phyloP scores from a whole-genome alignment of 2,113 vertebrate genomes.

The Peromyscus californicus region DNA sequence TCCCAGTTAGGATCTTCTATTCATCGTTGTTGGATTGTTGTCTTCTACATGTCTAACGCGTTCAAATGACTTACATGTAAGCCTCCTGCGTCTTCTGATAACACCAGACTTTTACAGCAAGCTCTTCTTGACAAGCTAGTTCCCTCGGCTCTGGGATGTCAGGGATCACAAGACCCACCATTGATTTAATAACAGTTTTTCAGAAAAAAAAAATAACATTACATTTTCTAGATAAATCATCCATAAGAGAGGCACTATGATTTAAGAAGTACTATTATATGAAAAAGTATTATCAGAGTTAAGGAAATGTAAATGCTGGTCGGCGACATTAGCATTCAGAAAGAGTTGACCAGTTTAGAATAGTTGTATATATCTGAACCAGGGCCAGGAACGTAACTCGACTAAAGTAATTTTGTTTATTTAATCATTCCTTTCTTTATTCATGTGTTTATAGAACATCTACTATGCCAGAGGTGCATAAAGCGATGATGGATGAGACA shows the following conservation, averaged over 20 bases:
- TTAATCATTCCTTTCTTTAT: slow-evolving; percentile 46
- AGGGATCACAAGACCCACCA: neutral
- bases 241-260: slow-evolving; percentile 2
- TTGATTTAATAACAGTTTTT: slow-evolving; percentile 51
- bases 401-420: slow-evolving; percentile 35
- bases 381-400: neutral
- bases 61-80: neutral
- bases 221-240: slow-evolving; percentile 45
- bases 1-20: neutral
- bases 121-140: slow-evolving; percentile 16
- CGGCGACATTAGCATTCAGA: neutral
- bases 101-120: neutral
- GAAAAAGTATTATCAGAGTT: slow-evolving; percentile 27
- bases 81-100: neutral
- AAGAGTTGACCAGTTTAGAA: slow-evolving; percentile 39
- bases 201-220: slow-evolving; percentile 43
- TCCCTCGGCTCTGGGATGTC: slow-evolving; percentile 56
- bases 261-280: slow-evolving; percentile 53
- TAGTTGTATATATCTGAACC: neutral
- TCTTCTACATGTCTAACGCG: slow-evolving; percentile 20
- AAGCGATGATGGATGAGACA: neutral
- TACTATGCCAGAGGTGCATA: neutral
- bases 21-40: neutral
- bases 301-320: slow-evolving; percentile 27
- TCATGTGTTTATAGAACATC: neutral